Evolutionary conservation across 2,797 vertebrate species (phyloP), one percentile per base, ranked within the genome.

Genomic region (Pterois miles): DNA sequence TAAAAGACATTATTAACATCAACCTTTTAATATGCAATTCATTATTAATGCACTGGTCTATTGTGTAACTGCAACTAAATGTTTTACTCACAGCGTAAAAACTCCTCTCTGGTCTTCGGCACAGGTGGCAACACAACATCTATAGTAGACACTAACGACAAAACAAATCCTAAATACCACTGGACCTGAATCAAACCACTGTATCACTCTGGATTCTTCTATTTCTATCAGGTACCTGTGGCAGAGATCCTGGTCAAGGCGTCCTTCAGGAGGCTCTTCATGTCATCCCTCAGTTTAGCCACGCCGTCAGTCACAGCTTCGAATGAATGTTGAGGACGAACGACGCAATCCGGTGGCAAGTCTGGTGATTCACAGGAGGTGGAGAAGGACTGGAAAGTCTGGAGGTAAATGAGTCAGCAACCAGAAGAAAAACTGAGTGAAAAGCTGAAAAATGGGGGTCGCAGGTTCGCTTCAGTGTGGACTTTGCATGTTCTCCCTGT

Each of bases 301-400:
- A 86, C 2, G 16, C 16, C 18, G 9, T 67, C 31, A 2, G 53
- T 71, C 62, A 75, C 69, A 0, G 27, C 1, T 25, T 25, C 1
- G 38, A 80, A 8, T 8, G 58, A 81, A 31, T 0, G 13, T 8
- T 3, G 33, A 3, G 79, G 57, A 31, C 1, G 8, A 31, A 53
- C 8, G 14, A 46, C 11, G 12, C n/a, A 13, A 1, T 11, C 31
- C 5, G 2, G 6, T 4, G 23, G 66, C 58, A 70, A 4, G 31
- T 76, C 74, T 58, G 60, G 67, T 27, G 64, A 82, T 29, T 75
- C 64, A 34, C 67, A 67, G 5, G 68, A 43, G 18, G 33, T n/a
- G 10, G 72, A 70, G 36, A 88, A 56, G 50, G 79, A 46, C 74
- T 56, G 11, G 71, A 84, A 82, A 6, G 25, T 52, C 78, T 82